Evolutionary conservation across 2,888 invertebrate genomes (phyloP).

Genomic region (Tuta absoluta): DNA sequence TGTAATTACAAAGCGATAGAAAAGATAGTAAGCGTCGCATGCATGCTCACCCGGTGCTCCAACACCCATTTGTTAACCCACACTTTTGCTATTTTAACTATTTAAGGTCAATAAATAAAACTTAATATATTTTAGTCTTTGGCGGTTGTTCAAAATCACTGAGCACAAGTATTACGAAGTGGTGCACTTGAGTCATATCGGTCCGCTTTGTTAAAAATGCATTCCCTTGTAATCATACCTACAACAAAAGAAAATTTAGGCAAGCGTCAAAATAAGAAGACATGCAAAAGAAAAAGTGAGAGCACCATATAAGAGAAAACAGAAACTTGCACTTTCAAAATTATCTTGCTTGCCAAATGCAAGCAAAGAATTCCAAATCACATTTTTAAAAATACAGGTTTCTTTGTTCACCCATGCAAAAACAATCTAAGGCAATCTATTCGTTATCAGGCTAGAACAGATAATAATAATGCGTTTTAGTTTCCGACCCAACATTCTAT

Average conservation of each 20-base stretch:
- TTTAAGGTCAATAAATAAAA: constrained; percentile 63
- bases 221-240: constrained; percentile 74
- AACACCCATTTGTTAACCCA: constrained; percentile 37
- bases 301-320: constrained; percentile 18
- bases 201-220: constrained; percentile 72
- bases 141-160: constrained; percentile 63
- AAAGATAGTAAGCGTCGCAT: constrained; percentile 57
- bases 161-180: constrained; percentile 54
- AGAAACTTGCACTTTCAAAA: neutral
- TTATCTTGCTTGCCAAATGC: neutral
- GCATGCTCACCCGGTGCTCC: constrained; percentile 65
- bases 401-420: too few relatives aligned
- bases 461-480: too few relatives aligned
- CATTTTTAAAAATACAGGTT: neutral
- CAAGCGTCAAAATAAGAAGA: constrained; percentile 63
- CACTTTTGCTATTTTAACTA: constrained; percentile 41
- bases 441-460: too few relatives aligned
- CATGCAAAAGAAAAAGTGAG: constrained; percentile 59
- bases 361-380: neutral
- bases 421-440: too few relatives aligned
- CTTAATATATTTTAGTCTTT: constrained; percentile 50
- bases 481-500: too few relatives aligned
- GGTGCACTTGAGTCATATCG: constrained; percentile 56
- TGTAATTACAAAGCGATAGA: constrained; percentile 27
- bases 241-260: constrained; percentile 75